A percentile compares a stretch with the other conserved stretches of the same genome.
Evolutionary conservation across 35 echinoderm and acorn worm genomes (phyloP).

Genomic region (Diadema setosum): DNA sequence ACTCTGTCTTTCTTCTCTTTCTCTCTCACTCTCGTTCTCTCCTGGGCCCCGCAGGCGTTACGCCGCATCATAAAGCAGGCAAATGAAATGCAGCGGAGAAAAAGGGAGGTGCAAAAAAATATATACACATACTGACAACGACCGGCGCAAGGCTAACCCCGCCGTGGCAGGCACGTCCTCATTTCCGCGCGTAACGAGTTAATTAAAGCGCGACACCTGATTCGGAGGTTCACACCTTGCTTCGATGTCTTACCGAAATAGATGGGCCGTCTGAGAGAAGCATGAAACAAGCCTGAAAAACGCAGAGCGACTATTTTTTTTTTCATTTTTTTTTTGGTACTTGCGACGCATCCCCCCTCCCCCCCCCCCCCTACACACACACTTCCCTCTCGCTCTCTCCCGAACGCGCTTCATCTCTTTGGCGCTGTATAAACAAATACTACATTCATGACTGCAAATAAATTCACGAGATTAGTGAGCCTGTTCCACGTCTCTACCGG

Average conservation of each 20-base stretch:
- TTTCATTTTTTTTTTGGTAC: background rate
- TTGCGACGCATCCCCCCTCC: too few relatives aligned
- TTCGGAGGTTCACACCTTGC: background rate
- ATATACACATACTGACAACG: too few relatives aligned
- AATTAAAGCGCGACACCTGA: slow-evolving; percentile 3
- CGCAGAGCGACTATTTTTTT: background rate
- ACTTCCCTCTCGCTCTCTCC: too few relatives aligned
- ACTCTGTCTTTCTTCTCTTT: too few relatives aligned
- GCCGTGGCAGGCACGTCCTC: too few relatives aligned
- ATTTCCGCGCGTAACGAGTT: background rate
- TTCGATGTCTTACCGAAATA: background rate
- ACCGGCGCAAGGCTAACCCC: background rate
- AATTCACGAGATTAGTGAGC: slow-evolving; percentile 2
- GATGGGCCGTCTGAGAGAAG: slow-evolving; percentile 7
- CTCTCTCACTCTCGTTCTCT: too few relatives aligned
- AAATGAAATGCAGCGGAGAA: too few relatives aligned
- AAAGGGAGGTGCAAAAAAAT: too few relatives aligned
- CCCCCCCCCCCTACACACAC: too few relatives aligned
- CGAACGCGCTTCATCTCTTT: too few relatives aligned
- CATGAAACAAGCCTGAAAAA: background rate
- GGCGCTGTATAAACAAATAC: slow-evolving; percentile 15
- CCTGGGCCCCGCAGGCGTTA: too few relatives aligned
- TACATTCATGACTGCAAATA: slow-evolving; percentile 32
- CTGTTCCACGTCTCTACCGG: background rate
- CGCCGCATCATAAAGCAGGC: too few relatives aligned